Conservation (phyloP, 23 tunicate species). For the Oikopleura vanhoeffeni region DNA sequence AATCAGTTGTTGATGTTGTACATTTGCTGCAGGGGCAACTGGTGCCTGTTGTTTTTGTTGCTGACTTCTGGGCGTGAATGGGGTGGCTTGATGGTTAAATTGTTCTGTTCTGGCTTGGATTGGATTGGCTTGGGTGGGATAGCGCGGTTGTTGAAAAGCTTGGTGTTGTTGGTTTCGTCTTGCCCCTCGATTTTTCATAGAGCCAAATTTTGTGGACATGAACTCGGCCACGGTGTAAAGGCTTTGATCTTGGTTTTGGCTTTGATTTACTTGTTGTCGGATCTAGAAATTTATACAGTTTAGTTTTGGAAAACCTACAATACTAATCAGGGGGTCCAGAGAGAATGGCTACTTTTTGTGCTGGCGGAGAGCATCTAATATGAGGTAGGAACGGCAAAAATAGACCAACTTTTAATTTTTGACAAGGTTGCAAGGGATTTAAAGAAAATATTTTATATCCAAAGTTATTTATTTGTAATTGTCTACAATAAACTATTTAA, state of each 20-base stretch:
- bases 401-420: no score
- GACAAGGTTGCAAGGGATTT: no score
- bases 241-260: not conserved
- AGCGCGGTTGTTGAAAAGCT: not conserved
- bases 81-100: not conserved
- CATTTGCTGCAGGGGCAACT: not conserved
- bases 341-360: no score
- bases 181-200: constrained; percentile 1
- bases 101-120: not conserved
- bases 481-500: no score
- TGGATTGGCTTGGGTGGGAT: not conserved
- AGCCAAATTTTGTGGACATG: constrained; percentile 4
- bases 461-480: no score
- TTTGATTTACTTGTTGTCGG: not conserved
- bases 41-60: not conserved
- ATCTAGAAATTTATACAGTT: not conserved
- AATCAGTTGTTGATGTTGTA: not conserved
- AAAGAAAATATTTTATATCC: no score
- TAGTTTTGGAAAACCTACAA: no score
- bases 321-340: no score
- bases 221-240: not conserved
- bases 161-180: not conserved
- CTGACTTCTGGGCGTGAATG: not conserved
- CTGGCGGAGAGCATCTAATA: no score
- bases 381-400: no score